phyloP scores from a whole-genome alignment of 2,113 vertebrate species.

The Megaceryle torquata region DNA sequence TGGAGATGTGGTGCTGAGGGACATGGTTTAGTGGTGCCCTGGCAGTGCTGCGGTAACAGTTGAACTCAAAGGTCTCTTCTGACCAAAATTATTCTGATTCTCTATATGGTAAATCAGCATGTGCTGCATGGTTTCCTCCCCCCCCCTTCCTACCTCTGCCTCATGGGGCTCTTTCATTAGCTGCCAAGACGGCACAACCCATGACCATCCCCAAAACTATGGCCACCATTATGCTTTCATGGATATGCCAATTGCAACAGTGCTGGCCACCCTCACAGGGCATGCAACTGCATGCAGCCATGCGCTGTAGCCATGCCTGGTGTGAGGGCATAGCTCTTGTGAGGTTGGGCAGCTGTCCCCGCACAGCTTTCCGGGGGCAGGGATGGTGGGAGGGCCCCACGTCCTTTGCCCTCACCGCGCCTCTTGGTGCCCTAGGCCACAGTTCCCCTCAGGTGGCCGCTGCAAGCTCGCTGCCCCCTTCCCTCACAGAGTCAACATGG shows the following conservation, averaged over 20 bases:
- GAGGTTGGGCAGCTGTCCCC: neutral
- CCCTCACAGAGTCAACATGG: neutral
- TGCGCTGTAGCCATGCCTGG: neutral
- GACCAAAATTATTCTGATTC: neutral
- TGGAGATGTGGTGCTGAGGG: neutral
- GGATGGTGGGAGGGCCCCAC: neutral
- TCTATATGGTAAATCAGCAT: fast-evolving
- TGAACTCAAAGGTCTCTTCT: neutral
- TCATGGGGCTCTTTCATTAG: fast-evolving
- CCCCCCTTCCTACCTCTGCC: neutral
- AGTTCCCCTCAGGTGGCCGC: neutral
- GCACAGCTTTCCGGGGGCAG: neutral
- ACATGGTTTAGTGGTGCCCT: neutral
- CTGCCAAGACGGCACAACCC: fast-evolving
- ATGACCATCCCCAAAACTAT: fast-evolving
- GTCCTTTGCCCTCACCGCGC: too few species aligned
- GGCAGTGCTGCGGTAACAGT: neutral
- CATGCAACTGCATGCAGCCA: fast-evolving
- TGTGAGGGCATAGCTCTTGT: too few species aligned
- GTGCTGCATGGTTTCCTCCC: fast-evolving
- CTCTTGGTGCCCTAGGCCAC: too few species aligned
- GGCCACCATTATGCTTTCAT: fast-evolving
- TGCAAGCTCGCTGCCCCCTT: fast-evolving
- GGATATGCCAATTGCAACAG: fast-evolving
- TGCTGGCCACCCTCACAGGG: fast-evolving